Evolutionary conservation across 2,888 invertebrate species (phyloP), one percentile per base, ranked within the genome.

Genomic region (Scaptomyza polygonia): DNA sequence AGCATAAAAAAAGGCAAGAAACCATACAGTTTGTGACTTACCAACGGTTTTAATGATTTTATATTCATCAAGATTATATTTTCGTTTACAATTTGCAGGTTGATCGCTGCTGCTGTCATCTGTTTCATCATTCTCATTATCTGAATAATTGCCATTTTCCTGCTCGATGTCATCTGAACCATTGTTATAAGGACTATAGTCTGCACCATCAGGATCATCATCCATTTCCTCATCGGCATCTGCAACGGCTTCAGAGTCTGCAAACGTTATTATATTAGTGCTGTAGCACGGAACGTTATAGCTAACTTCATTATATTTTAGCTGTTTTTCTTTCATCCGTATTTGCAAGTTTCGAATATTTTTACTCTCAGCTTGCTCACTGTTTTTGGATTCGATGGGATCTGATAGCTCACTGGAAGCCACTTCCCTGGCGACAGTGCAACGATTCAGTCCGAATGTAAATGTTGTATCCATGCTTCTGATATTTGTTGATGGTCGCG

Each of bases 21-120:
- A n/a, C 14, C 5, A 49, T 14, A 14, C 6, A 16, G 7, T 36
- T 29, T 8, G n/a, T 2, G 8, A 93, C 96, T 95, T 90, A 97
- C 97, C 97, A 70, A 97, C 96, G 65, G 97, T 97, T 93, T 96
- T 97, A 81, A 97, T 94, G 84, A 96, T 96, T 91, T 96, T 96
- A 87, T 96, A 94, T 90, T 97, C 96, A 76, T 96, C 96, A 80
- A 97, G 92, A 88, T 94, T 93, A 87, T 94, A 95, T 86, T 94
- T 94, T 77, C 94, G 89, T 29, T 88, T 86, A 67, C 88, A 88
- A 77, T 90, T 91, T 67, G 86, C 86, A 45, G 88, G 89, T 72
- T 88, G 86, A 32, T 88, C 90, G 48, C 91, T 91, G 80, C 81
- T 89, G 69, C 88, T 89, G 93, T 94, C 89, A 93, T 90, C 87